These are phyloP conservation scores for Sebastolobus altivelis DNA, from an alignment of 2,797 vertebrate species.

Conservation along the genomic window DNA sequence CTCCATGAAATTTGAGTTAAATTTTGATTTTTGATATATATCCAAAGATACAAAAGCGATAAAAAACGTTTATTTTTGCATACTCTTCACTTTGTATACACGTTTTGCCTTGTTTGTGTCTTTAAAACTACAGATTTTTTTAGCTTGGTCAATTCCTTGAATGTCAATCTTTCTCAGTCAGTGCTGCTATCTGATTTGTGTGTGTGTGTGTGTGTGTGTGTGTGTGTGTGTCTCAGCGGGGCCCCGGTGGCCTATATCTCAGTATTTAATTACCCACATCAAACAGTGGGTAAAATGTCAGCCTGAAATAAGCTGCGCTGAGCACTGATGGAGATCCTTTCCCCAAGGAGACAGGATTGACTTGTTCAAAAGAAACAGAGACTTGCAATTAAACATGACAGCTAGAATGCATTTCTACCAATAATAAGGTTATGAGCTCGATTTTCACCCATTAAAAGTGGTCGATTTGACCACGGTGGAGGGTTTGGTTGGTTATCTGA, in stretches of 20 bases:
- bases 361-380: slow-evolving; percentile 25
- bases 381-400: slow-evolving; percentile 20
- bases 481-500: not conserved
- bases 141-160: slow-evolving; percentile 11
- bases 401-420: not conserved
- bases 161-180: slow-evolving; percentile 12
- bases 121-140: not conserved
- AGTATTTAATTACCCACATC: slow-evolving; percentile 76
- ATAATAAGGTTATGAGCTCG: no score
- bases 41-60: no score
- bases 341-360: not conserved
- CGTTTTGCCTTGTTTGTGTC: not conserved
- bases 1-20: no score
- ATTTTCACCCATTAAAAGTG: not conserved
- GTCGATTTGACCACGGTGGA: not conserved
- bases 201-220: slow-evolving; percentile 19
- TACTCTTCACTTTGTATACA: no score
- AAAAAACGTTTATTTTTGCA: no score
- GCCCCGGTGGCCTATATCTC: slow-evolving; percentile 56
- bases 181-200: slow-evolving; percentile 9
- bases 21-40: no score
- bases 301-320: slow-evolving; percentile 61
- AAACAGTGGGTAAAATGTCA: slow-evolving; percentile 79
- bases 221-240: slow-evolving; percentile 47
- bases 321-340: slow-evolving; percentile 29